These are phyloP conservation scores for Papilio dardanus DNA, from an alignment of 1,140 invertebrate genomes.

Conservation along the genomic window DNA sequence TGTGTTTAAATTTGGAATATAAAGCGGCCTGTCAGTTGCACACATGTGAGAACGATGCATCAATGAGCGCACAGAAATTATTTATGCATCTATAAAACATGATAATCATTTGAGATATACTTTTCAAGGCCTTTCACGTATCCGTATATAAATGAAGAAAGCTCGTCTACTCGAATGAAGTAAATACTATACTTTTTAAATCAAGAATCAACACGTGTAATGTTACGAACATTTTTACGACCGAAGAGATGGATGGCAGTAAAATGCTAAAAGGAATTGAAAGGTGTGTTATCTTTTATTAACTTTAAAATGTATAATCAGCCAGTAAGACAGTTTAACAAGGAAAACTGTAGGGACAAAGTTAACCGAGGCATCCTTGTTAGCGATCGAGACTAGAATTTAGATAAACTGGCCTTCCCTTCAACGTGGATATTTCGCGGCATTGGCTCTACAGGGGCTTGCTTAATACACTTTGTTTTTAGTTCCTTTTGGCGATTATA, in stretches of 20 bases:
- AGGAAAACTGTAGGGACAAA: constrained; percentile 26
- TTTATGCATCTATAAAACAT: constrained; percentile 8
- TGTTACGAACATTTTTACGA: too few relatives aligned
- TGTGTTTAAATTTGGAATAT: constrained; percentile 63
- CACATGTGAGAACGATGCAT: constrained; percentile 10
- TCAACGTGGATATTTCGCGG: background rate
- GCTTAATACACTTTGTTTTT: background rate
- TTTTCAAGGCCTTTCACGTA: background rate
- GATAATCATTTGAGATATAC: background rate
- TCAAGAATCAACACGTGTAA: too few relatives aligned
- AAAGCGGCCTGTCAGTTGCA: constrained; percentile 42
- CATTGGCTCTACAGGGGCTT: background rate
- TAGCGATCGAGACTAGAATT: constrained; percentile 1
- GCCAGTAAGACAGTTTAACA: constrained; percentile 6
- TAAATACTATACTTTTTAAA: too few relatives aligned
- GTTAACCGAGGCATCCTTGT: constrained; percentile 13
- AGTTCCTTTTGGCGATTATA: background rate
- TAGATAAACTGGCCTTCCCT: constrained; percentile 20
- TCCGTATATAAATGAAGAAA: background rate
- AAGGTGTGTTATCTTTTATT: too few relatives aligned
- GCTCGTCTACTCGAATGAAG: background rate
- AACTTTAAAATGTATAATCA: background rate
- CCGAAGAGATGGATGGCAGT: too few relatives aligned
- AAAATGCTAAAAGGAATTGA: too few relatives aligned
- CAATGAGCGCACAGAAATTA: constrained; percentile 34